Base-by-base conservation (phyloP, 2,797 vertebrate genomes). In the Megalops cyprinoides region DNA sequence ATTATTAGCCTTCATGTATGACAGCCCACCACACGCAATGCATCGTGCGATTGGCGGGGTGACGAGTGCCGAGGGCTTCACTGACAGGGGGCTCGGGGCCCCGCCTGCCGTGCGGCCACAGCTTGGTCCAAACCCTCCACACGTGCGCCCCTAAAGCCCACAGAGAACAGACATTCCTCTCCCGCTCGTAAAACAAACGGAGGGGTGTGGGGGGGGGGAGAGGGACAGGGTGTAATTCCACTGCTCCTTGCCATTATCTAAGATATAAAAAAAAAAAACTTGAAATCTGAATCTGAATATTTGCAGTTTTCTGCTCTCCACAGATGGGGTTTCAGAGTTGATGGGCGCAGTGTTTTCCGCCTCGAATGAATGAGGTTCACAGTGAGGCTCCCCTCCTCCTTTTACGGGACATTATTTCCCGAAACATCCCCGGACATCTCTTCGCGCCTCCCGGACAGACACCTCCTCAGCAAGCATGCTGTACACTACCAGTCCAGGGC, bases 121-220 rank as follows among this genome's bases (percentile, higher is more conserved):
- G 34, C 65, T 7, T 20, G 65, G 20, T 42, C 37, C 37, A 39
- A 69, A 69, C 37, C 1, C 60, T 65, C 60, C 60, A 37, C 60
- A 69, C 2, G 42, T 42, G 65, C 65, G 37, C 37, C 9, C 3
- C 51, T 53, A 15, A 18, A 53, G 18, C 14, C 51, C 2, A 15
- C 37, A 18, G 31, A 39, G 31, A n/a, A 42, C 65, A 69, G 65
- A 69, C 65, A 69, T 69, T 69, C 65, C 65, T 20, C 65, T 39
- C 60, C 20, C n/a, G 34, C 37, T 23, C 37, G 15, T 42, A 69
- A 42, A 69, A 69, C 18, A 42, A 69, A 69, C 20, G 65, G n/a
- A 65, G 28, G 23, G 23, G n/a, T n/a, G n/a, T 4, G 8, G 25
- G 60, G 31, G 9, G 60, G 28, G 31, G 0, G 34, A 58, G 58